phyloP scores from a whole-genome alignment of 2,113 vertebrate genomes.

The Cryptomyrus ogoouensis region DNA sequence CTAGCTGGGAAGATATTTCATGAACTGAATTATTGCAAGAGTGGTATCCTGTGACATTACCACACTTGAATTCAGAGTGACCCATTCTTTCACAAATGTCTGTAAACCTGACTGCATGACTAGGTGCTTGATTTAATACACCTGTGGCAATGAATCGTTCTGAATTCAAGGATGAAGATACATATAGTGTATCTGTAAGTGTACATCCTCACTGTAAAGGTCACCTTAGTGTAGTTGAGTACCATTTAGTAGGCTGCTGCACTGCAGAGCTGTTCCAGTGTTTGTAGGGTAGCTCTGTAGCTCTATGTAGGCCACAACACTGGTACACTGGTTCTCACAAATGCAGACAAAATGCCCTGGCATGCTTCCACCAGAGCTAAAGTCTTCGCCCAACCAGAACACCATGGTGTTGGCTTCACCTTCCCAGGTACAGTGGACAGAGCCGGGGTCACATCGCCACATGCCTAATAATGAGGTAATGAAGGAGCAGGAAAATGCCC shows the following conservation, averaged over 20 bases:
- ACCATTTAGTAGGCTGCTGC: neutral
- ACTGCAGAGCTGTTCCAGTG: neutral
- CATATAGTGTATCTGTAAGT: neutral
- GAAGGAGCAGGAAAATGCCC: constrained; percentile 10
- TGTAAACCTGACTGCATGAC: neutral
- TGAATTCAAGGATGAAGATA: neutral
- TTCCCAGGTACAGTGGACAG: neutral
- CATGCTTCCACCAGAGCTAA: neutral
- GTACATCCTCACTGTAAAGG: neutral
- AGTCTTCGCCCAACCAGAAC: neutral
- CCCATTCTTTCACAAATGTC: neutral
- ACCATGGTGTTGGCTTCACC: neutral
- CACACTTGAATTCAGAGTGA: neutral
- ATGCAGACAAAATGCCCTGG: neutral
- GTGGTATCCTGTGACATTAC: neutral
- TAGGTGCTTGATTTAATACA: neutral
- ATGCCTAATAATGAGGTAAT: constrained; percentile 12
- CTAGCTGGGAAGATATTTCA: neutral
- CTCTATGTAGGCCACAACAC: neutral
- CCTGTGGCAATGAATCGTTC: neutral
- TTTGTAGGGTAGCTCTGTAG: neutral
- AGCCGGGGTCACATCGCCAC: neutral
- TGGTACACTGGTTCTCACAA: neutral
- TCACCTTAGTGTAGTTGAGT: neutral
- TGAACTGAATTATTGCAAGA: neutral